phyloP scores from a whole-genome alignment of 2,888 invertebrate species.

The Troilus luridus region DNA sequence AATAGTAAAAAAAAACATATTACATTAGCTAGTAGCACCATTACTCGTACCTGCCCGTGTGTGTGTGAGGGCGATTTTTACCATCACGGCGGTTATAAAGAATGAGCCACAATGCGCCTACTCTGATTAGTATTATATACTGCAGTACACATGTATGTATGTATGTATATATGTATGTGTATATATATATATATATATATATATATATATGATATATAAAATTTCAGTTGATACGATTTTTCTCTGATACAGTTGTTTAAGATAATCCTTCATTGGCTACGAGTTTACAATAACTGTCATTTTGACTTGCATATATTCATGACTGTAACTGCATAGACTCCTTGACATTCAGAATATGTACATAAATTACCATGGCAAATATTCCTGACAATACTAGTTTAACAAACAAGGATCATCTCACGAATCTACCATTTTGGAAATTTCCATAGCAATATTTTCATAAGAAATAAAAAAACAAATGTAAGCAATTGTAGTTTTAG shows the following conservation, averaged over 20 bases:
- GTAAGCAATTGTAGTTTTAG: background rate
- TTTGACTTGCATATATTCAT: constrained; percentile 37
- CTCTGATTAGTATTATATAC: too few species aligned
- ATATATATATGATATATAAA: too few species aligned
- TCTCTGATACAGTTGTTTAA: background rate
- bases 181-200: too few species aligned
- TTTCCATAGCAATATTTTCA: background rate
- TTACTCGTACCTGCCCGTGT: too few species aligned
- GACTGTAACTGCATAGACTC: background rate
- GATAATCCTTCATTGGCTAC: background rate
- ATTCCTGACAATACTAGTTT: constrained; percentile 37
- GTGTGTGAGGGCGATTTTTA: too few species aligned
- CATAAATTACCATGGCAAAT: constrained; percentile 31
- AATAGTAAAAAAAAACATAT: too few species aligned
- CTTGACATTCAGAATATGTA: constrained; percentile 27
- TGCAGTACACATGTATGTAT: too few species aligned
- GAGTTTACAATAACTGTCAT: constrained; percentile 37
- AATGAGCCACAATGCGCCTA: too few species aligned
- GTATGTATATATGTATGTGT: too few species aligned
- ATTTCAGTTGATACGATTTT: background rate
- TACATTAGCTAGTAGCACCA: too few species aligned
- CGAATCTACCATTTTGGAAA: background rate
- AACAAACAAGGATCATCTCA: constrained; percentile 2
- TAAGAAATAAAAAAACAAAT: background rate
- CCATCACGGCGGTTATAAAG: too few species aligned